Evolutionary conservation across 2,797 vertebrate species (phyloP).

Genomic region (Hirundo rustica): DNA sequence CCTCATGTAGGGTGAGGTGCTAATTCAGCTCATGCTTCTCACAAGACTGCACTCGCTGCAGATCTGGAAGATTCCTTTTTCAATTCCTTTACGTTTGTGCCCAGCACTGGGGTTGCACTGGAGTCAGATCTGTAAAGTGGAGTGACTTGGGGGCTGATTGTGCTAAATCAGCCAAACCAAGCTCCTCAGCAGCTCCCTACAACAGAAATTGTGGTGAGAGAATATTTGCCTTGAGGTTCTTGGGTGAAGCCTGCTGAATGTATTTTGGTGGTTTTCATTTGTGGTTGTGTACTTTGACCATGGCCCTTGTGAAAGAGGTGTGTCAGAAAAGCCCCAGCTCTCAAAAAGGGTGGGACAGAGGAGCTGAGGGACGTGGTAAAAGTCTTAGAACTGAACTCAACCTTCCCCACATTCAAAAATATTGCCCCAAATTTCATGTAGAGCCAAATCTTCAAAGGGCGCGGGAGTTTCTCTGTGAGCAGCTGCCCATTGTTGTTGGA

Average conservation of each 20-base stretch:
- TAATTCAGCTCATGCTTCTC: background rate
- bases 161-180: background rate
- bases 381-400: background rate
- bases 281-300: background rate
- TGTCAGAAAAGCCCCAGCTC: background rate
- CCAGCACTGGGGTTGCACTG: background rate
- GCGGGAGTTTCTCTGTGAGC: background rate
- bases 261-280: background rate
- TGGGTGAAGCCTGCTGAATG: background rate
- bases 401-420: background rate
- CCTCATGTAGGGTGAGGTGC: background rate
- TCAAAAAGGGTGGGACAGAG: background rate
- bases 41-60: background rate
- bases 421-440: background rate
- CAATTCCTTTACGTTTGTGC: background rate
- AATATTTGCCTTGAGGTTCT: background rate
- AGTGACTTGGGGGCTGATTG: background rate
- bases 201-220: background rate
- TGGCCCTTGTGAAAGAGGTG: background rate
- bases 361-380: background rate
- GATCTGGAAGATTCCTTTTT: background rate
- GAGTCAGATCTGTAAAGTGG: background rate
- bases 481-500: background rate
- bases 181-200: background rate
- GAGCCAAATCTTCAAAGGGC: background rate